A percentile compares a stretch with the other conserved stretches of the same genome.
Evolutionary conservation across 1,140 invertebrate species (phyloP).

Genomic region (Globodera ellingtonae): DNA sequence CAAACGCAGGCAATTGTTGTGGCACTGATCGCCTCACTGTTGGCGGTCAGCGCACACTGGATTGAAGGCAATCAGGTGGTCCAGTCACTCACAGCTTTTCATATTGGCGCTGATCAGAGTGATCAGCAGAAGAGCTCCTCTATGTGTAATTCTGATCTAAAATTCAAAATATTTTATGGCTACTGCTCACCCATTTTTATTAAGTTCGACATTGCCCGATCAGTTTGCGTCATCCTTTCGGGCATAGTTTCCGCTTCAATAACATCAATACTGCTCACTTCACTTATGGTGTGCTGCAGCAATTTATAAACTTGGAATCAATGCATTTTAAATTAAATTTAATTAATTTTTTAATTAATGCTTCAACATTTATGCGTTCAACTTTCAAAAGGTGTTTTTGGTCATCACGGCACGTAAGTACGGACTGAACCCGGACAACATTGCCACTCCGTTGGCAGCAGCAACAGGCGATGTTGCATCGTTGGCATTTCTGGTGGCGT

Average conservation of each 20-base stretch:
- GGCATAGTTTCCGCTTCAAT: constrained; percentile 77
- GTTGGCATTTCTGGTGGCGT: constrained; percentile 66
- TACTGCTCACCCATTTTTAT: not conserved
- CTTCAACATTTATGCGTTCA: no score
- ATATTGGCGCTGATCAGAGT: not conserved
- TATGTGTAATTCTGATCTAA: not conserved
- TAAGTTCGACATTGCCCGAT: constrained; percentile 35
- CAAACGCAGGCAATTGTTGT: constrained; percentile 46
- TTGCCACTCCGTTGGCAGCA: constrained; percentile 43
- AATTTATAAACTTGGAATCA: no score
- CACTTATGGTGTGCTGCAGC: constrained; percentile 34
- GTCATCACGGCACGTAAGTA: constrained; percentile 20
- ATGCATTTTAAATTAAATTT: constrained; percentile 17
- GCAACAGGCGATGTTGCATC: constrained; percentile 82
- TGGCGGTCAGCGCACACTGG: constrained; percentile 32
- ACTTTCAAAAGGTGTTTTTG: constrained; percentile 6
- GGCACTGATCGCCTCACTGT: constrained; percentile 35
- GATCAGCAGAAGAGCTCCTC: not conserved
- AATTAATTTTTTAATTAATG: no score
- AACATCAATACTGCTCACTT: constrained; percentile 67
- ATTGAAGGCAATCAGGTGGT: constrained; percentile 35
- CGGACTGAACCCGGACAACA: constrained; percentile 44
- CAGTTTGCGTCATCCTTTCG: constrained; percentile 37
- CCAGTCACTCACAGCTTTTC: not conserved
- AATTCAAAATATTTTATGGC: not conserved